Evolutionary conservation across 1,140 invertebrate species (phyloP).

Genomic region (Antheraea mylitta): DNA sequence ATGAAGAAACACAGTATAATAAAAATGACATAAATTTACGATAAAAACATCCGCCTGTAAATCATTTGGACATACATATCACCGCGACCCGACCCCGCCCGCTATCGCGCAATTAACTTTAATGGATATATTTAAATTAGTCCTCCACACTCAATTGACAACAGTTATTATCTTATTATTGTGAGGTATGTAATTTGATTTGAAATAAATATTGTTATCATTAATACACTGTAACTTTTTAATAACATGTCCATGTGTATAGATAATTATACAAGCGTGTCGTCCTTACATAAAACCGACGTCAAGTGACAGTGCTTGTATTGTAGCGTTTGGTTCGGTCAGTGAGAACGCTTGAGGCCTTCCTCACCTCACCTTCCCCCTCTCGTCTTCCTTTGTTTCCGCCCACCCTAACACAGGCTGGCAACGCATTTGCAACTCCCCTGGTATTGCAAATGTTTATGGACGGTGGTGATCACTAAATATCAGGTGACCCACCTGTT

Average conservation of each 20-base stretch:
- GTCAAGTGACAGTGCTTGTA: no score
- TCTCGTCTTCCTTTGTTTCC: no score
- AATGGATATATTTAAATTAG: slow-evolving; percentile 76
- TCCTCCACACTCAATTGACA: slow-evolving; percentile 55
- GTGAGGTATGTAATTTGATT: slow-evolving; percentile 8
- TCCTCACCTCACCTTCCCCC: no score
- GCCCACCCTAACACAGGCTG: no score
- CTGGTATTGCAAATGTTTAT: no score
- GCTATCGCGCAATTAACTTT: slow-evolving; percentile 72
- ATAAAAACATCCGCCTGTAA: slow-evolving; percentile 34
- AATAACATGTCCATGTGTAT: neutral
- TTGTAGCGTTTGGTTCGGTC: no score
- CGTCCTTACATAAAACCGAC: no score
- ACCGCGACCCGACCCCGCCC: slow-evolving; percentile 47
- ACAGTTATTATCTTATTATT: slow-evolving; percentile 36
- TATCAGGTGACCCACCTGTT: no score
- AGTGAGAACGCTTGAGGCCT: no score
- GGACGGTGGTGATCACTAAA: no score
- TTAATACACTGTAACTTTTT: neutral
- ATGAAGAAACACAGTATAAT: neutral
- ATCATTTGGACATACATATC: neutral
- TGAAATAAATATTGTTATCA: slow-evolving; percentile 10
- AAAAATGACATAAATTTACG: neutral
- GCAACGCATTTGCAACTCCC: no score
- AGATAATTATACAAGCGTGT: no score